phyloP scores from a whole-genome alignment of 2,113 vertebrate genomes.

The Brachyistius frenatus region DNA sequence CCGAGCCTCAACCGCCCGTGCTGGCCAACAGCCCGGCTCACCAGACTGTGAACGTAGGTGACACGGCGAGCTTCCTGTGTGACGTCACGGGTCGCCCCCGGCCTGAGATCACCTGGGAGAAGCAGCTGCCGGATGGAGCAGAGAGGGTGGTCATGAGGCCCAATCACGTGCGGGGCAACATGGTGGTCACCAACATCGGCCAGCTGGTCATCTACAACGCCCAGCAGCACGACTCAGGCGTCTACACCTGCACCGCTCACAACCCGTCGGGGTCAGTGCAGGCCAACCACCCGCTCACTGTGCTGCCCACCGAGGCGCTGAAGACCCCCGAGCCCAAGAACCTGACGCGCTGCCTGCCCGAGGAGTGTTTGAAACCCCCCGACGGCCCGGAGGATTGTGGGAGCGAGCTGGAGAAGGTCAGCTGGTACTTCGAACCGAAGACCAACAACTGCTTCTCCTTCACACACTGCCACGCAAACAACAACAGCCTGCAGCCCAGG shows the following conservation, averaged over 20 bases:
- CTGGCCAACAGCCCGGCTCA: conserved; percentile 85
- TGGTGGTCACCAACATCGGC: conserved; percentile 95
- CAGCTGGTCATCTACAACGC: conserved; percentile 97
- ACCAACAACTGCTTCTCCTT: conserved; percentile 95
- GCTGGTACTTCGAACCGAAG: conserved; percentile 93
- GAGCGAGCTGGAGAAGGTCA: conserved; percentile 85
- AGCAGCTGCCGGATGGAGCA: conserved; percentile 84
- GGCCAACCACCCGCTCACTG: conserved; percentile 89
- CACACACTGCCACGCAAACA: conserved; percentile 87
- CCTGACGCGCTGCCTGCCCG: conserved; percentile 83
- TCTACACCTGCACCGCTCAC: conserved; percentile 92
- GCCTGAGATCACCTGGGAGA: conserved; percentile 96
- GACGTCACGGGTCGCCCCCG: conserved; percentile 88
- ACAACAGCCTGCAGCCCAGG: conserved; percentile 49
- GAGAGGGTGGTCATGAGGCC: conserved; percentile 90
- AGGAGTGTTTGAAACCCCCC: conserved; percentile 89
- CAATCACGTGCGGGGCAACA: conserved; percentile 92
- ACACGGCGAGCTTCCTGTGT: conserved; percentile 95
- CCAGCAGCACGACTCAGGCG: conserved; percentile 88
- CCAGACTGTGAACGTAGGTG: conserved; percentile 87
- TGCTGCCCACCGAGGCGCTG: conserved; percentile 81
- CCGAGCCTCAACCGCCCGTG: conserved; percentile 82
- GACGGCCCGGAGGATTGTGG: conserved; percentile 89
- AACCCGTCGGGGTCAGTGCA: conserved; percentile 88
- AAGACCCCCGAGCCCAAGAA: conserved; percentile 79